Percentiles rank a stretch among this genome's conserved stretches.
Evolutionary conservation across 2,888 invertebrate genomes (phyloP).

Genomic region (Terebella lapidaria): DNA sequence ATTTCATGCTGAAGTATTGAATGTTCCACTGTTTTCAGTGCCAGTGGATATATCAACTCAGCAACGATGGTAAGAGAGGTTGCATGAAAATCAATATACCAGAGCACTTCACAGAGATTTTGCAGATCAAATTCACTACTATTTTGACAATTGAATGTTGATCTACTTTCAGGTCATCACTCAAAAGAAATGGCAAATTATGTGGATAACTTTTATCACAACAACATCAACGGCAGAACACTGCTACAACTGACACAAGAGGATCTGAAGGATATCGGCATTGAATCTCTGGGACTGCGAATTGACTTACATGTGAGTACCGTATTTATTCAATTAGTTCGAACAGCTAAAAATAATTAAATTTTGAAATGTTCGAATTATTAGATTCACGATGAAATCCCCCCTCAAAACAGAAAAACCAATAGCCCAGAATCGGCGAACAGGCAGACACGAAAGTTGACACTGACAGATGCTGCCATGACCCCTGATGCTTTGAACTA

Average conservation of each 20-base stretch:
- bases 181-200: constrained; percentile 42
- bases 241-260: constrained; percentile 41
- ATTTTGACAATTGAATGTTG: not conserved
- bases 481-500: no score
- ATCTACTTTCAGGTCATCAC: constrained; percentile 2
- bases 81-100: not conserved
- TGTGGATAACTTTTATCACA: constrained; percentile 41
- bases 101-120: no score
- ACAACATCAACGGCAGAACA: constrained; percentile 49
- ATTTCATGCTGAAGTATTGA: not conserved
- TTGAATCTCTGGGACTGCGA: constrained; percentile 46
- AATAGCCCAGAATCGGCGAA: no score
- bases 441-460: no score
- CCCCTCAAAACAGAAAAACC: no score
- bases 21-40: constrained; percentile 30
- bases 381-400: no score
- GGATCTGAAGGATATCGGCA: constrained; percentile 46
- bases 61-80: constrained; percentile 13
- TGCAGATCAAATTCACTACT: no score
- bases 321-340: no score
- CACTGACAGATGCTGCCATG: not conserved
- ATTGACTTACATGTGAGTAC: constrained; percentile 43
- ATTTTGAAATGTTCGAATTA: no score
- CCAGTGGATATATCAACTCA: constrained; percentile 41
- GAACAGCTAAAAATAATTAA: no score